phyloP scores from a whole-genome alignment of 1,140 invertebrate species.

The Cecropterus lyciades region DNA sequence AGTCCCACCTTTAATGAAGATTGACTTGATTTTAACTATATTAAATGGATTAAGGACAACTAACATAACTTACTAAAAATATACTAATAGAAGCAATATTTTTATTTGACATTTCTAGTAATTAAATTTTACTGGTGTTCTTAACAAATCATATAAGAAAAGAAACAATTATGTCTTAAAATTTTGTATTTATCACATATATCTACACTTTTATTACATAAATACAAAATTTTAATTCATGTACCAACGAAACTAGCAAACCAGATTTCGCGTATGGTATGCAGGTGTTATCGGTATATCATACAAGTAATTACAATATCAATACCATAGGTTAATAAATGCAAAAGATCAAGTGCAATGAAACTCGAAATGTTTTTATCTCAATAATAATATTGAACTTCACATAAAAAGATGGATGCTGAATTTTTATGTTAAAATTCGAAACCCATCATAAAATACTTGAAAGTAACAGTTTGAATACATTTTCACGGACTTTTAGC shows the following conservation, averaged over 20 bases:
- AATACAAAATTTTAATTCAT: conserved; percentile 85
- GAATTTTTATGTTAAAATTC: conserved; percentile 63
- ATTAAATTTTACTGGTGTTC: conserved; percentile 71
- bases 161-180: conserved; percentile 82
- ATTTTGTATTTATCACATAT: conserved; percentile 85
- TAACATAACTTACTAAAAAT: conserved; percentile 81
- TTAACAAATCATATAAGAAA: conserved; percentile 75
- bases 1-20: conserved; percentile 69
- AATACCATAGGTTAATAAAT: conserved; percentile 85
- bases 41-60: conserved; percentile 67
- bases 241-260: conserved; percentile 82
- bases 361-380: conserved; percentile 74
- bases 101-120: conserved; percentile 70
- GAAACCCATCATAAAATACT: conserved; percentile 63
- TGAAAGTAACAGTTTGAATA: conserved; percentile 66
- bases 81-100: conserved; percentile 81
- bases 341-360: conserved; percentile 85
- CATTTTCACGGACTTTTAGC: conserved; percentile 68
- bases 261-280: conserved; percentile 81
- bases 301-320: conserved; percentile 85
- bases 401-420: conserved; percentile 63
- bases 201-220: conserved; percentile 85
- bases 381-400: conserved; percentile 73
- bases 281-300: conserved; percentile 82
- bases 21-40: conserved; percentile 68